phyloP scores from a whole-genome alignment of 1,140 invertebrate genomes.

The Belonocnema kinseyi region DNA sequence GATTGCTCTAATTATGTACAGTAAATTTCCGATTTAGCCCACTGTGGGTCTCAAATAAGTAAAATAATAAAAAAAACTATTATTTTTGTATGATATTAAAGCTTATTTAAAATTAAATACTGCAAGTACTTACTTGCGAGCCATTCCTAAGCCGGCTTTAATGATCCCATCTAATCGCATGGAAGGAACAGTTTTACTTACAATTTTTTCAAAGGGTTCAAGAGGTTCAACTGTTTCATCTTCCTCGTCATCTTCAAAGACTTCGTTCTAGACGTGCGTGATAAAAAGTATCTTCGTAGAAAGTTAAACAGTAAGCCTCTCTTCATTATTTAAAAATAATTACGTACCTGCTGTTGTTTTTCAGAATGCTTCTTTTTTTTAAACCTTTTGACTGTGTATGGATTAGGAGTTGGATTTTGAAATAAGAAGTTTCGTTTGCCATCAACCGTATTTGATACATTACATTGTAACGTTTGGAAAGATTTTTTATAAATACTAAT shows the following conservation, averaged over 20 bases:
- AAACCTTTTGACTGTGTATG: neutral
- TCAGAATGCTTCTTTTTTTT: constrained; percentile 4
- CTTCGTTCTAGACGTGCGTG: neutral
- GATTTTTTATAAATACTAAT: too few species aligned
- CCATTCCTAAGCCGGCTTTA: constrained; percentile 80
- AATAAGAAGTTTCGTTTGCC: neutral
- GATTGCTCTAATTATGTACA: too few species aligned
- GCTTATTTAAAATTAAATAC: constrained; percentile 13
- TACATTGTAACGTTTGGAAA: too few species aligned
- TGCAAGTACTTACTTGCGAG: constrained; percentile 76
- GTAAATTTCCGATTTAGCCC: too few species aligned
- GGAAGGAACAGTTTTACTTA: constrained; percentile 78
- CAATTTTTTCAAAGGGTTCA: constrained; percentile 71
- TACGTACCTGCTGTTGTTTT: neutral
- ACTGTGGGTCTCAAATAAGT: too few species aligned
- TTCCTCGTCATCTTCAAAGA: neutral
- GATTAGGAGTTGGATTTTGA: constrained; percentile 2
- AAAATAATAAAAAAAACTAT: neutral
- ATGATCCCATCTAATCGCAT: constrained; percentile 80
- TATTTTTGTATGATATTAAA: neutral
- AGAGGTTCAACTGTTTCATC: neutral
- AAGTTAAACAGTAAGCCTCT: neutral
- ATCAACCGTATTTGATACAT: too few species aligned
- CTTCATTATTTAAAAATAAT: neutral
- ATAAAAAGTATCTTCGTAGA: neutral